These are phyloP conservation scores for Platysternon megacephalum DNA, from an alignment of 2,113 vertebrate genomes.

Conservation along the genomic window DNA sequence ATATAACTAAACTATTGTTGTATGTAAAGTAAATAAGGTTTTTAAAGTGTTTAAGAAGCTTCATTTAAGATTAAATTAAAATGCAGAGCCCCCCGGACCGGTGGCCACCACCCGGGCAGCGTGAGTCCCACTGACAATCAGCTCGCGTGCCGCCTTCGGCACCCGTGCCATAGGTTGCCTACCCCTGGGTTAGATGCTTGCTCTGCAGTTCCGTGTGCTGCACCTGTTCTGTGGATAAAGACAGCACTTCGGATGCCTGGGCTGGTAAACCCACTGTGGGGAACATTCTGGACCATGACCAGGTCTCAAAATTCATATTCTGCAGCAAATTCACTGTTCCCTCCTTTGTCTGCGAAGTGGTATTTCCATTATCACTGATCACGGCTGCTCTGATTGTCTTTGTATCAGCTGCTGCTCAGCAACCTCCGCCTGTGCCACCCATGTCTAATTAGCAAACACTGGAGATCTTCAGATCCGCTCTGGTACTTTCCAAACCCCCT, in stretches of 20 bases:
- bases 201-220: neutral
- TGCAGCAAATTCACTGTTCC: neutral
- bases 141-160: no score
- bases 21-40: no score
- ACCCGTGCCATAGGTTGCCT: no score
- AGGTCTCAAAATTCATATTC: neutral
- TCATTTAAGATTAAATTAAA: no score
- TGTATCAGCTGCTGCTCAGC: neutral
- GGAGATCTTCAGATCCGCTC: neutral
- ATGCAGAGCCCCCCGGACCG: no score
- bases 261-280: neutral
- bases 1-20: no score
- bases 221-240: neutral
- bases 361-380: neutral
- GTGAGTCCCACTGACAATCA: no score
- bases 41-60: no score
- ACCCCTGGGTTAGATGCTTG: neutral
- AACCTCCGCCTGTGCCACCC: neutral
- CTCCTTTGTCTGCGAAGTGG: neutral
- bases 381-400: neutral
- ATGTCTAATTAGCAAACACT: neutral
- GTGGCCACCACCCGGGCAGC: no score
- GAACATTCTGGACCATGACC: neutral
- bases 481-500: neutral
- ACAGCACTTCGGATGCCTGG: neutral